These are phyloP conservation scores for Caenorhabditis wallacei DNA, from an alignment of 2,888 invertebrate genomes.

Conservation along the genomic window DNA sequence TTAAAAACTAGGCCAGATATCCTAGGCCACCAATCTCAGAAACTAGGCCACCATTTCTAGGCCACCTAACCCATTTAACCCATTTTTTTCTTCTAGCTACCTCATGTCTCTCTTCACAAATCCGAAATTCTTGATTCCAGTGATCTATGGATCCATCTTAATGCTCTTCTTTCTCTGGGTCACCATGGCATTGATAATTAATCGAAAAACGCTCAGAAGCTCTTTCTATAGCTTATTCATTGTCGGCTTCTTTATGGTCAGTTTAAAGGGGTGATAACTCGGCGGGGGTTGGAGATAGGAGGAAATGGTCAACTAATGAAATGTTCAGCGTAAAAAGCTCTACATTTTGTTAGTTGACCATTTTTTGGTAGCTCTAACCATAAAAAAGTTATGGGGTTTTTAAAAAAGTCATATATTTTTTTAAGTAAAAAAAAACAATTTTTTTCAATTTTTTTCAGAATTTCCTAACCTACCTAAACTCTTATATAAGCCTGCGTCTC, in stretches of 20 bases:
- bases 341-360: no score
- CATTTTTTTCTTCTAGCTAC: background rate
- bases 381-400: no score
- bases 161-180: background rate
- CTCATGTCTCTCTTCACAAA: background rate
- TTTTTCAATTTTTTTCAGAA: slow-evolving; percentile 1
- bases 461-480: background rate
- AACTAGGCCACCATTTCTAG: no score
- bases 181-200: background rate
- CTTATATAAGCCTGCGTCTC: background rate
- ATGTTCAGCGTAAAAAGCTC: no score
- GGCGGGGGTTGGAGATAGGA: no score
- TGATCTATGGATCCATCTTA: background rate
- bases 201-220: background rate
- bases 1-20: no score
- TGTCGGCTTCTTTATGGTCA: background rate
- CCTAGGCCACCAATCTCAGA: background rate
- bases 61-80: background rate
- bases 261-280: background rate
- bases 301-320: no score
- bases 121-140: background rate
- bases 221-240: background rate
- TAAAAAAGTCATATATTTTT: no score
- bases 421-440: no score
- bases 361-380: no score